A percentile compares a stretch with the other conserved stretches of the same genome.
Conservation (phyloP, 2,113 vertebrate genomes). For the Salvelinus sp. region DNA sequence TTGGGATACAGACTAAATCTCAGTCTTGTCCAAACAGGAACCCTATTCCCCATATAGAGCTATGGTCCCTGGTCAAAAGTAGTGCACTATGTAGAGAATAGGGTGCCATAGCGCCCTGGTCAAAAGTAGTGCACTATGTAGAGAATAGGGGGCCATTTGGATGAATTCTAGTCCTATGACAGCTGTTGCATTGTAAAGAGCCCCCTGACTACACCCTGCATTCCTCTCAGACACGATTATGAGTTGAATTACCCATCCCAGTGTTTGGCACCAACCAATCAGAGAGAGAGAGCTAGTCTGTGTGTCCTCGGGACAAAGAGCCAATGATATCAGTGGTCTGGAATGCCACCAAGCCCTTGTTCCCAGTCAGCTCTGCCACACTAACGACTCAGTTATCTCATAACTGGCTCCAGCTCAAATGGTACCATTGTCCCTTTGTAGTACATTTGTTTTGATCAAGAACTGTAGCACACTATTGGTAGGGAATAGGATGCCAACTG, state of each 20-base stretch:
- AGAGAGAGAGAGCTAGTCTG: background rate
- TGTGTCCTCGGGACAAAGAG: constrained; percentile 38
- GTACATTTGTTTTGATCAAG: too few species aligned
- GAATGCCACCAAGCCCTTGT: constrained; percentile 47
- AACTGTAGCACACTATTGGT: too few species aligned
- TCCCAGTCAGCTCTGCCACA: constrained; percentile 32
- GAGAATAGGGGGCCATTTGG: too few species aligned
- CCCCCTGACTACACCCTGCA: constrained; percentile 13
- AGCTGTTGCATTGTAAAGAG: constrained; percentile 56
- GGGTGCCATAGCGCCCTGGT: too few species aligned
- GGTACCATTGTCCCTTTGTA: too few species aligned
- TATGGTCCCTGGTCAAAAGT: too few species aligned
- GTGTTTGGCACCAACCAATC: constrained; percentile 20
- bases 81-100: too few species aligned
- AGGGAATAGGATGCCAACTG: too few species aligned
- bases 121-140: too few species aligned
- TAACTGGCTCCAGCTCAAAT: background rate
- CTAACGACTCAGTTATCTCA: constrained; percentile 36
- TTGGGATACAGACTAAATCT: too few species aligned
- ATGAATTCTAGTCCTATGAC: constrained; percentile 20
- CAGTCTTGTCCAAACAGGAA: too few species aligned
- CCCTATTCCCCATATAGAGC: too few species aligned
- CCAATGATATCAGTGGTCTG: constrained; percentile 42
- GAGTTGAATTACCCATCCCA: constrained; percentile 25
- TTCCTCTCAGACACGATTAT: constrained; percentile 31